A percentile compares a stretch with the other conserved stretches of the same genome.
Conservation (phyloP, 2,797 vertebrate species). For the Phoeniculus purpureus region DNA sequence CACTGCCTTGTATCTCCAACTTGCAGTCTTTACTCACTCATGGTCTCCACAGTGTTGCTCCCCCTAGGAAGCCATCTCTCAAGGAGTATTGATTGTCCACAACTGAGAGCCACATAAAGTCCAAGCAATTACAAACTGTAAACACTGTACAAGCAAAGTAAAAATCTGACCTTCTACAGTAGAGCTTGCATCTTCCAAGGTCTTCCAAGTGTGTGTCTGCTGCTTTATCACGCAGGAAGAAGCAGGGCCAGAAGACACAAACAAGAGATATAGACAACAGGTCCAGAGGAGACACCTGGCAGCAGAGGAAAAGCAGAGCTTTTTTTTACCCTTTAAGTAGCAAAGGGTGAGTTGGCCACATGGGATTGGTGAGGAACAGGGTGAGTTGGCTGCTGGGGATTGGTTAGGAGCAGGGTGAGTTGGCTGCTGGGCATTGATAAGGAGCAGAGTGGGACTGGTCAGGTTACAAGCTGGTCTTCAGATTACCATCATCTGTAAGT, state of each 20-base stretch:
- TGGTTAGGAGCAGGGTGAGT: background rate
- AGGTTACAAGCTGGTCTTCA: background rate
- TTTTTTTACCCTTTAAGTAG: background rate
- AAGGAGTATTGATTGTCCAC: background rate
- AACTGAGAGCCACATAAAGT: background rate
- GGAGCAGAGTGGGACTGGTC: background rate
- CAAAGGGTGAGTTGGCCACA: background rate
- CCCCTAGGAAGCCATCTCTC: background rate
- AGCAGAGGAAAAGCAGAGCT: rapidly evolving
- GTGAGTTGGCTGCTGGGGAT: background rate
- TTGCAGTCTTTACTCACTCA: background rate
- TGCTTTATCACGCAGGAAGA: background rate
- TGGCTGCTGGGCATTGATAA: background rate
- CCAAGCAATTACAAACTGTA: background rate
- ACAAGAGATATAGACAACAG: rapidly evolving
- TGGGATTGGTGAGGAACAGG: background rate
- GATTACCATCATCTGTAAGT: no score
- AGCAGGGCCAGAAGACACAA: background rate
- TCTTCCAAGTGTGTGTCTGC: rapidly evolving
- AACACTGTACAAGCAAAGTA: background rate
- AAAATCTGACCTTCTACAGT: background rate
- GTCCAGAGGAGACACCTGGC: background rate
- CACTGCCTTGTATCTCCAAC: rapidly evolving
- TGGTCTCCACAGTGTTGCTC: background rate
- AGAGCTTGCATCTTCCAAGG: background rate